These are phyloP conservation scores for Netelia melanura DNA, from an alignment of 2,888 invertebrate species.

Conservation along the genomic window DNA sequence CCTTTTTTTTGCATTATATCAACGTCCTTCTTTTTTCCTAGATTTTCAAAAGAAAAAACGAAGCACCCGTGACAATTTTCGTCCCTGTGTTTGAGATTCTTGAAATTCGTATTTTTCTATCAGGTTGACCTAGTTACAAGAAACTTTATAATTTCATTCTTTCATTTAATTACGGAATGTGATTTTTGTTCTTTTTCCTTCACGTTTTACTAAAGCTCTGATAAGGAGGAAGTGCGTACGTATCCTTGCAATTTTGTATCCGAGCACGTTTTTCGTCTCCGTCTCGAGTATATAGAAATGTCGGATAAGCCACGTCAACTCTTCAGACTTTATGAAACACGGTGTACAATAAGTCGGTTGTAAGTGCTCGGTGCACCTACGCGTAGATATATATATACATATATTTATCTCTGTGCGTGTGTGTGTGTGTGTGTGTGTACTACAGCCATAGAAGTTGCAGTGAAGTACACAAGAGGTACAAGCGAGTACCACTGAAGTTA, in stretches of 20 bases:
- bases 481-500: constrained; percentile 45
- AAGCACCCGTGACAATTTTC: too few species aligned
- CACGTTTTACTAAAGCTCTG: too few species aligned
- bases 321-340: constrained; percentile 54
- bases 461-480: constrained; percentile 43
- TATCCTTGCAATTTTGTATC: constrained; percentile 20
- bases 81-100: too few species aligned
- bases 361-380: constrained; percentile 35
- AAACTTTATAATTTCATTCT: too few species aligned
- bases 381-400: constrained; percentile 10
- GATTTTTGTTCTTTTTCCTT: too few species aligned
- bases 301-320: constrained; percentile 66
- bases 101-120: too few species aligned
- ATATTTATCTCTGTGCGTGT: not conserved
- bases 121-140: too few species aligned
- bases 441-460: not conserved
- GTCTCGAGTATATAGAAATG: constrained; percentile 51
- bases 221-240: not conserved
- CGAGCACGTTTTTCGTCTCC: constrained; percentile 43
- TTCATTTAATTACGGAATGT: too few species aligned
- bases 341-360: constrained; percentile 33
- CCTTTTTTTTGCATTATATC: too few species aligned
- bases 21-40: too few species aligned
- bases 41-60: too few species aligned
- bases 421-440: not conserved